Evolutionary conservation across 2,113 vertebrate species (phyloP).

Genomic region (Apodemus speciosus): DNA sequence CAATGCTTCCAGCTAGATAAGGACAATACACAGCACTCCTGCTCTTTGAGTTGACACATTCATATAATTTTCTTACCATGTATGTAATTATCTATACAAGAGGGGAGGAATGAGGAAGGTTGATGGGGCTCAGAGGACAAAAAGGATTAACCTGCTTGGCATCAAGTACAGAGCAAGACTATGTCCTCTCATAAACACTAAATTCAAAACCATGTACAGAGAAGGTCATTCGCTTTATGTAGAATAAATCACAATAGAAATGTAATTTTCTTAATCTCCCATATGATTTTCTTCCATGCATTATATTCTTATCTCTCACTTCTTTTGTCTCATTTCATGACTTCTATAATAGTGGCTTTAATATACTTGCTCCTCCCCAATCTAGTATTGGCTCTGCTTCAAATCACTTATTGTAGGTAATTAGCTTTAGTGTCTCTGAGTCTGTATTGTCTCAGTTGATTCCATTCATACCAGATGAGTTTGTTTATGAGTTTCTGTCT

Average conservation of each 20-base stretch:
- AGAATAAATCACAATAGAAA: constrained; percentile 71
- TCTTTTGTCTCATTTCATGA: constrained; percentile 79
- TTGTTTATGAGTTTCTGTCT: constrained; percentile 37
- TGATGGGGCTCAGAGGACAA: not conserved
- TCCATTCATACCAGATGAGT: constrained; percentile 15
- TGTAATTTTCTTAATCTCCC: constrained; percentile 74
- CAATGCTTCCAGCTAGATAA: constrained; percentile 45
- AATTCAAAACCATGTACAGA: constrained; percentile 67
- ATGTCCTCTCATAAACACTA: constrained; percentile 64
- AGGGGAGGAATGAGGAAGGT: not conserved
- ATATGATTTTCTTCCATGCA: constrained; percentile 59
- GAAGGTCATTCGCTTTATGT: constrained; percentile 67
- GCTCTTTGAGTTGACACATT: constrained; percentile 13
- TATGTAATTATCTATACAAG: constrained; percentile 43
- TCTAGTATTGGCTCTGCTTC: constrained; percentile 74
- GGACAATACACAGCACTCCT: not conserved
- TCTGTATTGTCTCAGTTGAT: constrained; percentile 65
- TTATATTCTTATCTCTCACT: constrained; percentile 74
- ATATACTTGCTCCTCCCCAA: constrained; percentile 74
- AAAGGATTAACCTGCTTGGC: not conserved
- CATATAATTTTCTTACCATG: constrained; percentile 24
- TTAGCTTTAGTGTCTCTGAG: constrained; percentile 76
- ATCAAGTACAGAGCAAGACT: not conserved
- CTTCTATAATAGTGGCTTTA: constrained; percentile 71
- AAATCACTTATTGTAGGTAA: constrained; percentile 77